Evolutionary conservation across 1,140 invertebrate genomes (phyloP), one percentile per base, ranked within the genome.

Genomic region (Luehdorfia chinensis): DNA sequence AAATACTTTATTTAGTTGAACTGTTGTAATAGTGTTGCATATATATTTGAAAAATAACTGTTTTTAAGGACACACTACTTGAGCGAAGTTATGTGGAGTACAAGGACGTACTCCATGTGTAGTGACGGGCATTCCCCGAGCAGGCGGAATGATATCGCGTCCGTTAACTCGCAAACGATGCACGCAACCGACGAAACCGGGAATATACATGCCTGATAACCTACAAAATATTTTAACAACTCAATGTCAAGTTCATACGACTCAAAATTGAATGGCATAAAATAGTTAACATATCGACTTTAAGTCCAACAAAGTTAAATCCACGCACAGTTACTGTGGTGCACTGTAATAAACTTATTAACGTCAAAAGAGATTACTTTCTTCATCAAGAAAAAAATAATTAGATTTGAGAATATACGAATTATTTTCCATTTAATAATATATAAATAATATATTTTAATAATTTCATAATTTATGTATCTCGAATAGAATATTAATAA

Each of bases 151-250:
- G 34, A 85, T 51, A 55, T 85, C 81, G 21, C 70, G 66, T 0
- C 78, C 81, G 45, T 74, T 81, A 19, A 85, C 70, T 12, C 78
- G 70, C 34, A 85, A 53, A 1, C 78, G 62, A 32, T 85, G 78
- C n/a, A 85, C 64, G 46, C 81, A 85, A 18, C 81, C 81, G 15
- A 85, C 74, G 55, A 85, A 85, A 8, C 80, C 80, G 6, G 51
- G 36, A 7, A 78, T 47, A 2, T 66, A 53, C 14, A 63, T 60
- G 5, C 66, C 68, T 0, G 70, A 67, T 50, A 78, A 72, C 59
- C 79, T 81, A 43, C 5, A 3, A 45, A 30, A 30, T 11, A n/a
- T 8, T n/a, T 11, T 4, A 30, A 8, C 7, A 1, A 5, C 5
- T 30, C 9, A n/a, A 21, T 21, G 19, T 2, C 19, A 3, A 21